These are phyloP conservation scores for Phorcus lineatus DNA, from an alignment of 2,888 invertebrate genomes.

Conservation along the genomic window DNA sequence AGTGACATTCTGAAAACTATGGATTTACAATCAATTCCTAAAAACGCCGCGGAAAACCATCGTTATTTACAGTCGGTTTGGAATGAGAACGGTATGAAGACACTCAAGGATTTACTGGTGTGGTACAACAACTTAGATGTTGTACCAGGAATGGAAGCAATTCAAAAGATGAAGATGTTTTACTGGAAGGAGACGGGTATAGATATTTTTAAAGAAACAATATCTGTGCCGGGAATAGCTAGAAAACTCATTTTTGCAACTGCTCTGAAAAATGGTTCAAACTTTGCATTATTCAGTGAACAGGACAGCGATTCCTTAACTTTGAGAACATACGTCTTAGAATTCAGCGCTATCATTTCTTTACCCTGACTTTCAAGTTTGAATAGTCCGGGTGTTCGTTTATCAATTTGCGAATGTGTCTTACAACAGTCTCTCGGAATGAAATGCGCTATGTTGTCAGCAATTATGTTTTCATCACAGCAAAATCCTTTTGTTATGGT, in stretches of 20 bases:
- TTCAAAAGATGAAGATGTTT: not conserved
- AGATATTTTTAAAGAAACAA: not conserved
- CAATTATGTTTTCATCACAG: too few relatives aligned
- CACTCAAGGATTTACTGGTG: slow-evolving; percentile 9
- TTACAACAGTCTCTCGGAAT: too few relatives aligned
- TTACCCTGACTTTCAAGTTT: not conserved
- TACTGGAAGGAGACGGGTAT: not conserved
- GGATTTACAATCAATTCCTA: not conserved
- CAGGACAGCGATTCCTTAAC: not conserved
- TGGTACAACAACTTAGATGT: slow-evolving; percentile 17
- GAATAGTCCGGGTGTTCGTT: too few relatives aligned
- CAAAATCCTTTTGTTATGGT: too few relatives aligned
- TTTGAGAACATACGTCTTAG: too few relatives aligned
- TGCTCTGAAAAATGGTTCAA: not conserved
- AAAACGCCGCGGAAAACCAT: not conserved
- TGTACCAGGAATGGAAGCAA: slow-evolving; percentile 1
- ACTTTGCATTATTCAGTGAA: not conserved
- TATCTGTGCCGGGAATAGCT: not conserved
- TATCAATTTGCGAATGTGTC: too few relatives aligned
- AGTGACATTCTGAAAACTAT: not conserved
- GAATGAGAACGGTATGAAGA: not conserved
- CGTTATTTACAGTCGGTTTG: not conserved
- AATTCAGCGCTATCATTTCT: too few relatives aligned
- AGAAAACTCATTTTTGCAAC: not conserved
- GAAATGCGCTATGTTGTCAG: too few relatives aligned